These are phyloP conservation scores for Troides aeacus DNA, from an alignment of 2,888 invertebrate genomes.

Conservation along the genomic window DNA sequence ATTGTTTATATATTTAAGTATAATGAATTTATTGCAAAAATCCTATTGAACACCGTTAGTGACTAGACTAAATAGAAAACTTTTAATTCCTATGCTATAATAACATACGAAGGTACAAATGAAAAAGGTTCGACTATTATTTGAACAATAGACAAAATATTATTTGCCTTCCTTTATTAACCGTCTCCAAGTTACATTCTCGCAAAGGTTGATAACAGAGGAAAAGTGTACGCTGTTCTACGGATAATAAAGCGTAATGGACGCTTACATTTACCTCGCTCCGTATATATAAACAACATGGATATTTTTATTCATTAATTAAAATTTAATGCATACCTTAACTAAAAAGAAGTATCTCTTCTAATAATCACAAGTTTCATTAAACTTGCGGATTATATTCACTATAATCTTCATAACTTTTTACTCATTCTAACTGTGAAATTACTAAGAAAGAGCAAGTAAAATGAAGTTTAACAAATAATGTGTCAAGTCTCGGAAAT, in stretches of 20 bases:
- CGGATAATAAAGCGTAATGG: conserved; percentile 1
- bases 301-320: neutral
- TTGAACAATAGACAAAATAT: neutral
- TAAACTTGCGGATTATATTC: neutral
- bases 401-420: neutral
- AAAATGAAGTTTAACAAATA: too few species aligned
- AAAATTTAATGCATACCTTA: neutral
- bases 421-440: too few species aligned
- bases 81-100: neutral
- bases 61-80: too few species aligned
- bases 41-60: too few species aligned
- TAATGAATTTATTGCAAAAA: too few species aligned
- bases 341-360: neutral
- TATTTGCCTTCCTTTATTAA: neutral
- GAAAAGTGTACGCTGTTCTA: neutral
- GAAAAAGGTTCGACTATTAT: neutral
- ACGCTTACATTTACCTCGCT: neutral
- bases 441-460: too few species aligned
- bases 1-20: too few species aligned
- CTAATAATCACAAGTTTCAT: neutral
- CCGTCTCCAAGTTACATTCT: neutral
- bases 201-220: neutral
- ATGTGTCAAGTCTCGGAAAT: too few species aligned
- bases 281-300: neutral
- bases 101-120: neutral